Evolutionary conservation across 2,113 vertebrate genomes (phyloP), one percentile per base, ranked within the genome.

Genomic region (Arizona elegans): DNA sequence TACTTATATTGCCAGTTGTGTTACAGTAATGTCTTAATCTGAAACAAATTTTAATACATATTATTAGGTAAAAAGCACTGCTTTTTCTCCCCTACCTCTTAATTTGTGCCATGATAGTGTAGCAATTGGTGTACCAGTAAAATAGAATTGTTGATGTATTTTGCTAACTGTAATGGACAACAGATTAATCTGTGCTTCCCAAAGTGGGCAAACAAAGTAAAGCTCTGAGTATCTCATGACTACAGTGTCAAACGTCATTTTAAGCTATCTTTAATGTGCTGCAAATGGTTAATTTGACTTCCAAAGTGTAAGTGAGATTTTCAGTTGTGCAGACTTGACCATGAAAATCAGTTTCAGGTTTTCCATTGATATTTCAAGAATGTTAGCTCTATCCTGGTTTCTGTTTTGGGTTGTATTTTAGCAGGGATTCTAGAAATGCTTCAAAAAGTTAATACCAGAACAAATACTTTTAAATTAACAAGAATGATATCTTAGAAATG

Each of bases 391-490:
- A 38, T 5, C 19, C 88, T 91, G 21, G 3, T 70, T 2, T 13
- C 7, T 38, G 43, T 5, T 1, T 91, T 56, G 75, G 90, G 91
- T 94, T 89, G 47, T 86, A 65, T 29, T 81, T 43, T 91, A 47
- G 92, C 11, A 9, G 65, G 53, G 54, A 8, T 38, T 81, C 13
- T 23, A 7, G 12, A 92, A 93, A 8, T 91, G 89, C 29, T 92
- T 92, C 29, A 92, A 89, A 94, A 87, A 94, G 55, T 96, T 94
- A 93, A 96, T 91, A 2, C 5, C 3, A 43, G 2, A 52, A 91
- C 11, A 38, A 43, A 52, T n/a, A 53, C 29, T 54, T 93, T 75
- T 26, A 8, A 53, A 29, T 43, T 8, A 93, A 59, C 38, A 86
- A 54, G 86, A 88, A 93, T 93, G 91, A 26, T 9, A 94, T 11